Evolutionary conservation across 2,797 vertebrate species (phyloP).

Genomic region (Pantherophis alleghaniensis): DNA sequence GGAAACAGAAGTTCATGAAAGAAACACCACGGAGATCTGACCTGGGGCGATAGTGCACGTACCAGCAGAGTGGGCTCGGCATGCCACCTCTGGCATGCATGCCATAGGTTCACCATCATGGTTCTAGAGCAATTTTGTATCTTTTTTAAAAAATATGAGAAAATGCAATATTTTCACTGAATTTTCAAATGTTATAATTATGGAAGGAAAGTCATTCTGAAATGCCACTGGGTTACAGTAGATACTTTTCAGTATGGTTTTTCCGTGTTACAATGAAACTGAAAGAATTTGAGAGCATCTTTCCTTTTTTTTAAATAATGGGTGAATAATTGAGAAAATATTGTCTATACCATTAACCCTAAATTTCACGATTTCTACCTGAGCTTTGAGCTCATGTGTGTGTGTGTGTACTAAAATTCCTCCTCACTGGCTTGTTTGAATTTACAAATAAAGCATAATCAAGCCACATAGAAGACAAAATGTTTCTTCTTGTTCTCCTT

Average conservation of each 20-base stretch:
- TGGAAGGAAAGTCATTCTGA: conserved; percentile 39
- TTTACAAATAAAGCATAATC: neutral
- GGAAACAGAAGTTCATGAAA: too few relatives aligned
- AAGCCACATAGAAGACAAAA: neutral
- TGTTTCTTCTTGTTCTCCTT: neutral
- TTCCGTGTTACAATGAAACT: conserved; percentile 31
- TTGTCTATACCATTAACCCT: neutral
- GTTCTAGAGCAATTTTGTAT: conserved; percentile 50
- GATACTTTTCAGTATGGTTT: conserved; percentile 25
- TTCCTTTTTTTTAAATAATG: conserved; percentile 12
- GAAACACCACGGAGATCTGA: too few relatives aligned
- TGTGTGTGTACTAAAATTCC: neutral
- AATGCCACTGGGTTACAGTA: conserved; percentile 50
- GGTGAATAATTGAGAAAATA: neutral
- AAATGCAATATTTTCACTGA: conserved; percentile 46
- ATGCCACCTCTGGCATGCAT: too few relatives aligned
- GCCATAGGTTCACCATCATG: too few relatives aligned
- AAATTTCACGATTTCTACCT: neutral
- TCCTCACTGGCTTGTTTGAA: neutral
- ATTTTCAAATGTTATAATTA: conserved; percentile 60
- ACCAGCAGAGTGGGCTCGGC: too few relatives aligned
- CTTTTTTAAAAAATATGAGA: conserved; percentile 59
- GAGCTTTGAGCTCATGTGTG: neutral
- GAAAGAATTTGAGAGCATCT: conserved; percentile 15
- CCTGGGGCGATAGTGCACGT: too few relatives aligned